Base-by-base conservation (phyloP, 2,797 vertebrate genomes). In the Crenichthys baileyi region DNA sequence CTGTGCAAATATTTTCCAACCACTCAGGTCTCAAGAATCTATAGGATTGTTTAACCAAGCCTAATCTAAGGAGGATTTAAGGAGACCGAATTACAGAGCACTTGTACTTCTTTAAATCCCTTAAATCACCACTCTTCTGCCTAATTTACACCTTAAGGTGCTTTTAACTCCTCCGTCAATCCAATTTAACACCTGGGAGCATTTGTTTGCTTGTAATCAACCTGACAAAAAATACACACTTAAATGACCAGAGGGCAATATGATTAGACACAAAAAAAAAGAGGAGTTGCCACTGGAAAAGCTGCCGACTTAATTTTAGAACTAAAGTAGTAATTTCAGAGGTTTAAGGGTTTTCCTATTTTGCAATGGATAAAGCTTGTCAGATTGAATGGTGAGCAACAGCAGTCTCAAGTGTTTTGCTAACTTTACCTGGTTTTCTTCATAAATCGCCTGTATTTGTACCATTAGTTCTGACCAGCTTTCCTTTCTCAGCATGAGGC, bases 161-260 rank as follows among this genome's bases (percentile, higher is more conserved):
- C 55, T 74, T 67, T 76, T 82, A 70, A 53, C 44, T 76, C 70
- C 11, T 80, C 48, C 71, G 53, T 84, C 61, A 79, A 72, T 67
- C 78, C 12, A 75, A 72, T 76, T 76, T 85, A 79, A 90, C 91
- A 92, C 89, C 89, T 92, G 89, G 83, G 84, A 71, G 46, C 70
- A 71, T 24, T 65, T 70, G 1, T 71, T 86, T 68, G 72, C 82
- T 86, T 92, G 82, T 90, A 83, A 91, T 87, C 85, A 83, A 76
- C 77, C 7, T 15, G 55, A 20, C 8, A 79, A 55, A 85, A 78
- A 86, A 79, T 67, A 83, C 31, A 83, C 87, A 83, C 88, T 72
- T 87, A 56, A 79, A 63, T 84, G 63, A 77, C 60, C 12, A 78
- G 53, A 79, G 61, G 29, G 53, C n/a, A 72, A 73, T 7, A 1